phyloP scores from a whole-genome alignment of 2,888 invertebrate genomes.

The Agonopterix alstromeriana region DNA sequence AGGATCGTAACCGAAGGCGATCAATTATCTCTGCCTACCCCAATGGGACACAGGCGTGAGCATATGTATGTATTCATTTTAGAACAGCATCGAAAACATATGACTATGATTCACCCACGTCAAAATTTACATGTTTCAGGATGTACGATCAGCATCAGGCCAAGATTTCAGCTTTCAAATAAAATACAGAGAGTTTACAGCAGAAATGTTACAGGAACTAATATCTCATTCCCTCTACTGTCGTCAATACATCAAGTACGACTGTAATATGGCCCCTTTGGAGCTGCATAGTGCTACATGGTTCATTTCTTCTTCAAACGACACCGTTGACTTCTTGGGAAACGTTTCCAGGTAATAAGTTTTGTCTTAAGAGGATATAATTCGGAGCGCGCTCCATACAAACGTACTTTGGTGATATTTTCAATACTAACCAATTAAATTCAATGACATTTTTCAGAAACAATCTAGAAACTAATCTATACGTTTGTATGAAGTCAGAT shows the following conservation, averaged over 20 bases:
- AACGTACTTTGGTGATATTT: too few species aligned
- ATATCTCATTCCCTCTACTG: constrained; percentile 93
- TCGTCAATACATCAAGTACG: constrained; percentile 92
- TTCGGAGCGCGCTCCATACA: too few species aligned
- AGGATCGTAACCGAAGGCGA: too few species aligned
- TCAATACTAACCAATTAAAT: too few species aligned
- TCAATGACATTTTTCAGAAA: too few species aligned
- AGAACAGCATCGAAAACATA: too few species aligned
- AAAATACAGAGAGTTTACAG: constrained; percentile 91
- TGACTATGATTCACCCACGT: too few species aligned
- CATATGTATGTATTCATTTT: too few species aligned
- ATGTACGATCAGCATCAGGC: constrained; percentile 87
- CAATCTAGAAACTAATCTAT: too few species aligned
- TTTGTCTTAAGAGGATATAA: not conserved
- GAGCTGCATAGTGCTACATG: constrained; percentile 92
- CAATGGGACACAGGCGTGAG: too few species aligned
- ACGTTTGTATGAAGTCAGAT: too few species aligned
- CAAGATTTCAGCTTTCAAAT: constrained; percentile 90
- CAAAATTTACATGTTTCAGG: constrained; percentile 47
- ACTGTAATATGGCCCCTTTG: constrained; percentile 91
- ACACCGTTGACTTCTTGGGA: constrained; percentile 89
- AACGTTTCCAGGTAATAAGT: constrained; percentile 82
- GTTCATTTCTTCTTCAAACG: constrained; percentile 89
- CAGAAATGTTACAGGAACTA: constrained; percentile 93
- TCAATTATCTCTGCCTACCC: too few species aligned